Conservation (phyloP, 1,140 invertebrate species). For the Grapholita molesta region DNA sequence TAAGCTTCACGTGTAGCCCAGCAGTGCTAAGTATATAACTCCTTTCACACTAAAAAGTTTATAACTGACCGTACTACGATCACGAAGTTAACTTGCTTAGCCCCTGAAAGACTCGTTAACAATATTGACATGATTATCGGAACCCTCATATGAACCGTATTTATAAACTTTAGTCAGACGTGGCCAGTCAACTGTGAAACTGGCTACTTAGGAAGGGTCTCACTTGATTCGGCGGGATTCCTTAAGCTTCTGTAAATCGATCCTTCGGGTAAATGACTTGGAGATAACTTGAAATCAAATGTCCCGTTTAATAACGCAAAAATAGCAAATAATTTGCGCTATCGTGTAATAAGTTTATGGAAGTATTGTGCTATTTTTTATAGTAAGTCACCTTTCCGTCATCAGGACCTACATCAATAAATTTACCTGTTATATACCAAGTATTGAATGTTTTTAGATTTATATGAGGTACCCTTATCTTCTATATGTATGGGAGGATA, state of each 20-base stretch:
- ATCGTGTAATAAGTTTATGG: background rate
- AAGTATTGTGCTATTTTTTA: too few species aligned
- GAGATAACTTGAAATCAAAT: background rate
- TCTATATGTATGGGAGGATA: too few species aligned
- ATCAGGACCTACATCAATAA: too few species aligned
- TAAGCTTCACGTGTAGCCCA: too few species aligned
- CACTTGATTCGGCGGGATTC: background rate
- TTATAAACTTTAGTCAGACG: conserved; percentile 2
- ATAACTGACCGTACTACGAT: background rate
- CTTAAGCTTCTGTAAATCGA: conserved; percentile 3
- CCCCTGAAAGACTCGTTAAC: background rate
- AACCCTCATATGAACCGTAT: background rate
- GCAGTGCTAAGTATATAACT: too few species aligned
- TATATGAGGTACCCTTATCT: too few species aligned
- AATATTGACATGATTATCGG: background rate
- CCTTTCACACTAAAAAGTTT: background rate
- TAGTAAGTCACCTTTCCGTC: too few species aligned
- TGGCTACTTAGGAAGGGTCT: conserved; percentile 6
- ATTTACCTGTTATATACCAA: too few species aligned
- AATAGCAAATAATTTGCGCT: background rate
- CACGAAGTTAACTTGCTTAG: background rate
- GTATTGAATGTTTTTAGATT: too few species aligned
- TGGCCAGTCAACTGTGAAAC: background rate
- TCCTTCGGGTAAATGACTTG: conserved; percentile 11
- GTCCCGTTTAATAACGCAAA: background rate